These are phyloP conservation scores for Trilocha varians DNA, from an alignment of 2,888 invertebrate species.

Conservation along the genomic window DNA sequence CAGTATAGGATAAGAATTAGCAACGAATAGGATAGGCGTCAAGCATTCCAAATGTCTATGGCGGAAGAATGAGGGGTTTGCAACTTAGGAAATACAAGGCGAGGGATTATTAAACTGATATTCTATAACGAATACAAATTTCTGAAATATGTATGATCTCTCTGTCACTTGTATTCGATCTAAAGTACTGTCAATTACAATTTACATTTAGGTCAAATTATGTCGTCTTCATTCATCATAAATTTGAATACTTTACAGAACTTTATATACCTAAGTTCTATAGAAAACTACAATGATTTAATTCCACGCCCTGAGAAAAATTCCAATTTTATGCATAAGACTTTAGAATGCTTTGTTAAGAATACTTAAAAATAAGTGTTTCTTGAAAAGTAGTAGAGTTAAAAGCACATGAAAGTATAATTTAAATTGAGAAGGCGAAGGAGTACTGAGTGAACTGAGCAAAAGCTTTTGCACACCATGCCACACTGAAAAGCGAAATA, in stretches of 20 bases:
- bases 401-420: neutral
- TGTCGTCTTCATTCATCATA: neutral
- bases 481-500: conserved; percentile 16
- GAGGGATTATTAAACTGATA: too few species aligned
- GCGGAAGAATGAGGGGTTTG: too few species aligned
- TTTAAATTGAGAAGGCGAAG: neutral
- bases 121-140: too few species aligned
- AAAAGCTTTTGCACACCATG: conserved; percentile 24
- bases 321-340: neutral
- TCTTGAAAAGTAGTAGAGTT: neutral
- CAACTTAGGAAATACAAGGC: too few species aligned
- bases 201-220: too few species aligned
- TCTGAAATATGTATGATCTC: too few species aligned
- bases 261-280: too few species aligned
- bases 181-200: too few species aligned
- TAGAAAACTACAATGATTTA: too few species aligned
- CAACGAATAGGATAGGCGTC: conserved; percentile 38
- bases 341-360: neutral
- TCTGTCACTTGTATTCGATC: too few species aligned
- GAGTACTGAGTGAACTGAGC: conserved; percentile 1
- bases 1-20: conserved; percentile 55
- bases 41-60: conserved; percentile 32
- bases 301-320: too few species aligned
- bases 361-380: neutral
- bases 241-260: neutral